A percentile compares a stretch with the other conserved stretches of the same genome.
Conservation (phyloP, 2,888 invertebrate species). For the Nebria salina region DNA sequence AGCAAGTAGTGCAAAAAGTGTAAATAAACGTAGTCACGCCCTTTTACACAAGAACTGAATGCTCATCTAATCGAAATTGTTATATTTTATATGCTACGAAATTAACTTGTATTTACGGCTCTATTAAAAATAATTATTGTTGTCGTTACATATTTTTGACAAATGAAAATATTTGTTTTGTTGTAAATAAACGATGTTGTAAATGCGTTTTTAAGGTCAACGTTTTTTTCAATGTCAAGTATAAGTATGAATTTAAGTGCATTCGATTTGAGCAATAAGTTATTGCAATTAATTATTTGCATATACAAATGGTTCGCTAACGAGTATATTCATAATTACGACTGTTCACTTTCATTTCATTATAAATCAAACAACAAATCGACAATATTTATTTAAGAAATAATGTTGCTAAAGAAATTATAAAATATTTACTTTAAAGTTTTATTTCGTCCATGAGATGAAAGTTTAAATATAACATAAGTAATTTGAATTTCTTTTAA, state of each 20-base stretch:
- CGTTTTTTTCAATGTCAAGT: not conserved
- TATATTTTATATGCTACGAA: not conserved
- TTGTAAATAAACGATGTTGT: no score
- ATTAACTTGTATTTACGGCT: not conserved
- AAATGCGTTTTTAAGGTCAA: not conserved
- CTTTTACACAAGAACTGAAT: not conserved
- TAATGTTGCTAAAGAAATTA: not conserved
- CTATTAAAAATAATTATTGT: not conserved
- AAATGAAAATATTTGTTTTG: no score
- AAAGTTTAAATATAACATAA: not conserved
- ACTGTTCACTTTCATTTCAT: conserved; percentile 42
- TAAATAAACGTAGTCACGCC: not conserved
- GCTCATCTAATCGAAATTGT: not conserved
- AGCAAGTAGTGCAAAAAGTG: not conserved
- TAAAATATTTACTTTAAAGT: not conserved
- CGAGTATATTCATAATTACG: conserved; percentile 45
- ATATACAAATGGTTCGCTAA: conserved; percentile 31
- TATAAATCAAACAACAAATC: conserved; percentile 4
- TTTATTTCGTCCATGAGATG: not conserved
- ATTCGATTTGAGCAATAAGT: conserved; percentile 31
- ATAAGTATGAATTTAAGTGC: conserved; percentile 38
- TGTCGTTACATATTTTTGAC: not conserved
- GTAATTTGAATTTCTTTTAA: no score
- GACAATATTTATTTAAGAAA: conserved; percentile 2
- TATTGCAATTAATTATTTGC: conserved; percentile 39